These are phyloP conservation scores for Crypturellus undulatus DNA, from an alignment of 2,113 vertebrate genomes.

Conservation along the genomic window DNA sequence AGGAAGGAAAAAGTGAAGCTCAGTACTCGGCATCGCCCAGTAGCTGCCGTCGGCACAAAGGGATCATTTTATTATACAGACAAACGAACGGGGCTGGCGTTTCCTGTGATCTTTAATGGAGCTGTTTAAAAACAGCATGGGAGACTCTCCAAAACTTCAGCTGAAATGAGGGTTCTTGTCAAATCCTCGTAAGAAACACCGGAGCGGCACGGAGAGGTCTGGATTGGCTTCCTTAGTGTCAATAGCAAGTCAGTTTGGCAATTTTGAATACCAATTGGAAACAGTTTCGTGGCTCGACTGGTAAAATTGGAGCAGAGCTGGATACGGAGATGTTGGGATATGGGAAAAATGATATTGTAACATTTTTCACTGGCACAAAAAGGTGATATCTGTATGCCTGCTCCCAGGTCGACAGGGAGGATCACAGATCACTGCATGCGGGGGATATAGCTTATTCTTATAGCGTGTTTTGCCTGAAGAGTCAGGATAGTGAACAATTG, in stretches of 20 bases:
- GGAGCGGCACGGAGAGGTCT: fast-evolving
- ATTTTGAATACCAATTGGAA: neutral
- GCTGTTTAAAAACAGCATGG: neutral
- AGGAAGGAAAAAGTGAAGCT: neutral
- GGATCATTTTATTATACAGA: neutral
- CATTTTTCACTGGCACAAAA: neutral
- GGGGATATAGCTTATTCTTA: neutral
- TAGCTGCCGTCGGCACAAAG: neutral
- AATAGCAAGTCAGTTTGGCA: neutral
- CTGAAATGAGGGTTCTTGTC: neutral
- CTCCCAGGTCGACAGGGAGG: neutral
- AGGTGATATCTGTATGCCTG: fast-evolving
- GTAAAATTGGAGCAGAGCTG: neutral
- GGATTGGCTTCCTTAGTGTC: neutral
- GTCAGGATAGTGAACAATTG: neutral
- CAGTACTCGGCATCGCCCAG: neutral
- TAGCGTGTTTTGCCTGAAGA: neutral
- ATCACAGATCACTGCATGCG: fast-evolving
- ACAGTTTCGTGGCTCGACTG: neutral
- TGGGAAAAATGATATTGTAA: neutral
- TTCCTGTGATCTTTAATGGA: neutral
- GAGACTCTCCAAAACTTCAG: neutral
- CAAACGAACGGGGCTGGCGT: neutral
- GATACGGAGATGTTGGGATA: neutral
- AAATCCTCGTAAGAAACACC: neutral